These are phyloP conservation scores for Noctua janthina DNA, from an alignment of 2,888 invertebrate species.

Conservation along the genomic window DNA sequence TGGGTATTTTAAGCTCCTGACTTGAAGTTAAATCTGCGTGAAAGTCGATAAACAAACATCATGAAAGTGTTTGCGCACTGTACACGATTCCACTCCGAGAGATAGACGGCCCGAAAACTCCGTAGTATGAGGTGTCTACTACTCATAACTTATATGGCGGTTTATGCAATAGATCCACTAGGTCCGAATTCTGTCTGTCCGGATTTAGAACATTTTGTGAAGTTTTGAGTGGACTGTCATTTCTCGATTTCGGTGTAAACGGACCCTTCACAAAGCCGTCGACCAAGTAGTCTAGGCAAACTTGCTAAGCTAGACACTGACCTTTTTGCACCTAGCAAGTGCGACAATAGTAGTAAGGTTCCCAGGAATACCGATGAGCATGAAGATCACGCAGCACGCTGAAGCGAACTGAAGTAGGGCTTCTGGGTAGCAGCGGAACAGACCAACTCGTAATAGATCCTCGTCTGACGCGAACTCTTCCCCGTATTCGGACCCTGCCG, in stretches of 20 bases:
- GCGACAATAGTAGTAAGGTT: conserved; percentile 94
- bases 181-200: background rate
- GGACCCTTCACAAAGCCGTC: too few relatives aligned
- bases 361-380: conserved; percentile 94
- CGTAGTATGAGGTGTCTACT: background rate
- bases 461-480: conserved; percentile 69
- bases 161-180: background rate
- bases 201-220: background rate
- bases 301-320: conserved; percentile 75
- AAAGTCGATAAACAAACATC: background rate
- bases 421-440: conserved; percentile 93
- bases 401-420: conserved; percentile 92
- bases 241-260: too few relatives aligned
- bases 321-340: conserved; percentile 93
- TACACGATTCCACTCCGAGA: background rate
- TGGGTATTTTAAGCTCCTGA: background rate
- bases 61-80: background rate
- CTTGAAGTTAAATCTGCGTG: background rate
- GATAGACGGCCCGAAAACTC: background rate
- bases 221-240: too few relatives aligned
- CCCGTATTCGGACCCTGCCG: background rate
- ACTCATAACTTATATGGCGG: too few relatives aligned
- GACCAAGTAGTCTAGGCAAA: background rate
- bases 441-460: conserved; percentile 78
- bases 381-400: conserved; percentile 92